Conservation (phyloP, 2,888 invertebrate genomes). For the Pterobdella sp. region DNA sequence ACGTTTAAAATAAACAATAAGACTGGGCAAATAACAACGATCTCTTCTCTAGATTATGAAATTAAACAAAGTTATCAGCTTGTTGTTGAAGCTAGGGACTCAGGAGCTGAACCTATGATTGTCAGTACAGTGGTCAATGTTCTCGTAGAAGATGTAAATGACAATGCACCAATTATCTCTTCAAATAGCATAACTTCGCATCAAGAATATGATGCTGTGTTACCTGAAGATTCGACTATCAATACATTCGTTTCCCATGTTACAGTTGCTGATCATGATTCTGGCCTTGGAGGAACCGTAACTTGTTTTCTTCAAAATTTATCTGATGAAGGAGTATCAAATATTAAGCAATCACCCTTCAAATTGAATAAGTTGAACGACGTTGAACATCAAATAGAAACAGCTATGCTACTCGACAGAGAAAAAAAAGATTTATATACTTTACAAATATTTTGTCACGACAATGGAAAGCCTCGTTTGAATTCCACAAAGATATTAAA, state of each 20-base stretch:
- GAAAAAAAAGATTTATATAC: conserved; percentile 32
- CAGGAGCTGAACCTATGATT: conserved; percentile 33
- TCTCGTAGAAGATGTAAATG: conserved; percentile 35
- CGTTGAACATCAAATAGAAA: conserved; percentile 33
- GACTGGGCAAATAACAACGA: conserved; percentile 35
- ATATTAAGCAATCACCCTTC: conserved; percentile 24
- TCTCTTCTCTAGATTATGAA: conserved; percentile 36
- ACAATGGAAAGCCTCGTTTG: conserved; percentile 31
- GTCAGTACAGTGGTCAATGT: conserved; percentile 34
- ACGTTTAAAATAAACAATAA: conserved; percentile 34
- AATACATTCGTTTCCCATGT: conserved; percentile 33
- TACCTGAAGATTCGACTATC: conserved; percentile 32
- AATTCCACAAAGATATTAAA: conserved; percentile 24
- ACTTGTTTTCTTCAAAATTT: conserved; percentile 26
- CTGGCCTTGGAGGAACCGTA: conserved; percentile 34
- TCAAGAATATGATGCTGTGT: conserved; percentile 19
- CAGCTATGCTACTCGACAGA: conserved; percentile 33
- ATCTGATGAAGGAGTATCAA: conserved; percentile 28
- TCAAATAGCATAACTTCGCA: conserved; percentile 32
- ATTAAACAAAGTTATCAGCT: conserved; percentile 32
- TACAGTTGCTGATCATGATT: conserved; percentile 34
- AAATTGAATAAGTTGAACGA: conserved; percentile 20
- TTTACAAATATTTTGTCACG: conserved; percentile 33
- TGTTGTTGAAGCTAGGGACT: conserved; percentile 34
- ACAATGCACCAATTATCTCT: conserved; percentile 36